Percentiles rank a stretch among this genome's conserved stretches.
Evolutionary conservation across 2,113 vertebrate species (phyloP).

Genomic region (Platanista minor): DNA sequence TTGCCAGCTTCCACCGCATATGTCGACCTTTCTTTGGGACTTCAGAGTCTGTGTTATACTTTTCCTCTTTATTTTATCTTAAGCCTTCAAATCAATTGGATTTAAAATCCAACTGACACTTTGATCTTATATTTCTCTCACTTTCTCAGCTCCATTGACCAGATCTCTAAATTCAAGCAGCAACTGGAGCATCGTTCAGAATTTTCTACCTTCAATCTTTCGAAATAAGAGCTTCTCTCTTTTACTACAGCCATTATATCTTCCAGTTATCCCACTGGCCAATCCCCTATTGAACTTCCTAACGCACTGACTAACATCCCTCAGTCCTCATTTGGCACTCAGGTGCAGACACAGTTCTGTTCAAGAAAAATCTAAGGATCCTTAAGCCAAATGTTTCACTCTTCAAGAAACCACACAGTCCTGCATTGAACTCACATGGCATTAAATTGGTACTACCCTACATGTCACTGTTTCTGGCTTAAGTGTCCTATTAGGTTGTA

Average conservation of each 20-base stretch:
- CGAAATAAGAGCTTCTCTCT: not conserved
- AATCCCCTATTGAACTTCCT: not conserved
- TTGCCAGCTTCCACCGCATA: not conserved
- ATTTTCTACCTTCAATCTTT: not conserved
- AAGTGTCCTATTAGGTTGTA: not conserved
- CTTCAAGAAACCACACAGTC: not conserved
- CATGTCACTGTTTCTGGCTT: not conserved
- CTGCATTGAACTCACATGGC: not conserved
- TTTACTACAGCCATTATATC: not conserved
- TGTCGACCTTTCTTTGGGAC: not conserved
- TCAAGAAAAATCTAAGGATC: not conserved
- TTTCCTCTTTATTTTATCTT: not conserved
- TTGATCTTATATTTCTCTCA: not conserved
- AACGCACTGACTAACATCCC: not conserved
- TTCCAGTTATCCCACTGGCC: not conserved
- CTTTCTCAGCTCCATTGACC: not conserved
- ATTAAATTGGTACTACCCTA: not conserved
- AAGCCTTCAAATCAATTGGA: not conserved
- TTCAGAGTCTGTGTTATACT: not conserved
- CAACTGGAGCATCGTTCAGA: not conserved
- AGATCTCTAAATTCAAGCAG: not conserved
- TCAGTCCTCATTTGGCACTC: not conserved
- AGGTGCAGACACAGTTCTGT: not conserved
- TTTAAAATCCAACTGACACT: not conserved
- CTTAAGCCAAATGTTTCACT: not conserved